These are phyloP conservation scores for Hedychridium roseum DNA, from an alignment of 2,888 invertebrate genomes.

Conservation along the genomic window DNA sequence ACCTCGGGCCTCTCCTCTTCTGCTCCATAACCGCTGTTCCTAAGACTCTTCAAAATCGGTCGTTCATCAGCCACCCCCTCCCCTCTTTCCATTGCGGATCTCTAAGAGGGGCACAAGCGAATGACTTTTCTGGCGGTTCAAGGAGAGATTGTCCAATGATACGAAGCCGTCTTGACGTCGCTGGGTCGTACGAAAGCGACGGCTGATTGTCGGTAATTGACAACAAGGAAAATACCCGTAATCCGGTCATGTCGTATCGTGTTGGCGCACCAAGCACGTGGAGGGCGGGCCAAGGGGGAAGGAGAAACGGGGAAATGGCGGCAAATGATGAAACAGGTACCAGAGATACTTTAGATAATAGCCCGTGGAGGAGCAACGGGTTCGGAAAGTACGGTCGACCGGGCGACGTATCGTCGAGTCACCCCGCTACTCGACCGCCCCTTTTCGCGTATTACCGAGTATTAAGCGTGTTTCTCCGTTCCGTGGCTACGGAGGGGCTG, in stretches of 20 bases:
- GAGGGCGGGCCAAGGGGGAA: no score
- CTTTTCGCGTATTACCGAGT: slow-evolving; percentile 14
- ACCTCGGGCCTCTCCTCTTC: slow-evolving; percentile 22
- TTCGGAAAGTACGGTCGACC: slow-evolving; percentile 23
- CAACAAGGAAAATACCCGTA: no score
- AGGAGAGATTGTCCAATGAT: no score
- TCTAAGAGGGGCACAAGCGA: no score
- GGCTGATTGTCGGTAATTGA: no score
- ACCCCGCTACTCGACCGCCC: slow-evolving; percentile 14
- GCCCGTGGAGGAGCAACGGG: slow-evolving; percentile 31
- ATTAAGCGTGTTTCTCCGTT: not conserved
- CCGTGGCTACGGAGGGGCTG: not conserved
- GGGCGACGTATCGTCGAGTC: slow-evolving; percentile 10
- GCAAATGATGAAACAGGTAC: slow-evolving; percentile 35
- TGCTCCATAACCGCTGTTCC: slow-evolving; percentile 19
- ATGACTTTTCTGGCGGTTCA: no score
- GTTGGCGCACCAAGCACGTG: no score
- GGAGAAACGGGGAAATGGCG: slow-evolving; percentile 25
- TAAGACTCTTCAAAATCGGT: not conserved
- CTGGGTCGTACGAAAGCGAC: no score
- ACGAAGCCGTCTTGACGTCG: no score
- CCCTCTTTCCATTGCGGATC: no score
- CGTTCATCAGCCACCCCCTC: no score
- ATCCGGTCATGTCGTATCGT: no score
- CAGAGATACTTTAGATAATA: slow-evolving; percentile 38